Base-by-base conservation (phyloP, 2,888 invertebrate species). In the Dioctria linearis region DNA sequence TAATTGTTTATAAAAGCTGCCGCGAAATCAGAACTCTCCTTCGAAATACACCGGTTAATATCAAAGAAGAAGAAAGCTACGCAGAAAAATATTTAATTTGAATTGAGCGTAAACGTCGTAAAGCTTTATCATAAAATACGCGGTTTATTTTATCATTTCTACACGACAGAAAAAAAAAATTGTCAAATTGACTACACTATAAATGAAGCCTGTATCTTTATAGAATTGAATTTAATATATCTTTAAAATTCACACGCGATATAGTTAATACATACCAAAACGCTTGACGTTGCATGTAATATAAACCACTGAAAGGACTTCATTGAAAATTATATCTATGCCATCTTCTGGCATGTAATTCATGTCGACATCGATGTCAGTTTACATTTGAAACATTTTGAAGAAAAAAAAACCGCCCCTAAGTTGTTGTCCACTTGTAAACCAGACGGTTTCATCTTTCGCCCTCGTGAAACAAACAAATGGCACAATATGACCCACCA, bases 391-490 rank as follows among this genome's bases (percentile, higher is more conserved):
- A 51, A 69, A 49, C 4, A 51, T 39, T 51, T 25, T 25, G 25
- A 25, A 25, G 2, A 25, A 25, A 25, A 25, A 39, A 39, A 69
- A 11, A 49, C 69, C 69, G 69, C 69, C 69, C 69, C 69, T 54
- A 69, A 69, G 51, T 4, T 54, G 51, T 4, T 54, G 51, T 49
- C 69, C 51, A 69, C 69, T 69, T 69, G 51, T 51, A 69, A n/a
- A 25, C 69, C 69, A 51, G 69, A 69, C 49, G 43, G 46, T 49
- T 43, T 67, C 67, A 67, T 69, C 69, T 69, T 69, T 69, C 67
- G 43, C 8, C 39, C 69, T 69, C 37, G 49, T 54, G 51, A 69
- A 69, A 49, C 42, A 49, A 69, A 51, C 69, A 67, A 67, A 67
- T 43, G 4, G 46, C 49, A 46, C 49, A 2, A 13, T 59, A 11